phyloP scores from a whole-genome alignment of 2,797 vertebrate genomes.

The Hafferia zeledoni region DNA sequence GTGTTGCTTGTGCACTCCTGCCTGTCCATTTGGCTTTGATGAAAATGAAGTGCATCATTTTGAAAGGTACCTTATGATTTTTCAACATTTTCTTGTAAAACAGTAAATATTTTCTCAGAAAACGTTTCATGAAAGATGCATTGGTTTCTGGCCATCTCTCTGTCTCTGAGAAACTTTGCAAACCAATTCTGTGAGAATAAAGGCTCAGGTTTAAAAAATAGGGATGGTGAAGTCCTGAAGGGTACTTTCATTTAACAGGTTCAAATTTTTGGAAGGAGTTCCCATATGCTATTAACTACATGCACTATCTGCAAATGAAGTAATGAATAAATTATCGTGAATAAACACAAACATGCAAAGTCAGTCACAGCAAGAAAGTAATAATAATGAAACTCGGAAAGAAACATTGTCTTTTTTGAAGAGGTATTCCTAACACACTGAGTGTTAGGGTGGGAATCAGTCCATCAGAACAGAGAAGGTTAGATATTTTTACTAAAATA shows the following conservation, averaged over 20 bases:
- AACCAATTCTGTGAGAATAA: background rate
- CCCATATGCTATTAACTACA: background rate
- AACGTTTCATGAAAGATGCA: background rate
- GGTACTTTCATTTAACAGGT: background rate
- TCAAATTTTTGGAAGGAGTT: background rate
- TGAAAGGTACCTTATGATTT: background rate
- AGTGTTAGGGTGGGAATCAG: background rate
- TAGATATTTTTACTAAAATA: background rate
- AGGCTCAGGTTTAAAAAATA: background rate
- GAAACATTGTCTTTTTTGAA: background rate
- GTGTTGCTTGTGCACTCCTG: background rate
- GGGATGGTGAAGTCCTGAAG: background rate
- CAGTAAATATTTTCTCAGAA: background rate
- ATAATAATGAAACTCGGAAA: background rate
- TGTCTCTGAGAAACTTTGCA: background rate
- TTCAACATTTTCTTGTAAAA: background rate
- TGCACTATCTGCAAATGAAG: constrained; percentile 1
- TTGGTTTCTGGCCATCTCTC: background rate
- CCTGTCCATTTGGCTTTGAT: background rate
- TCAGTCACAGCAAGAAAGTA: background rate
- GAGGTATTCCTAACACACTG: background rate
- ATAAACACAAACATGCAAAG: constrained; percentile 20
- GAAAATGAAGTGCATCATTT: fast-evolving
- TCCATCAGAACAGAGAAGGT: background rate
- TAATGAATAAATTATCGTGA: constrained; percentile 33